Base-by-base conservation (phyloP, 2,797 vertebrate genomes). In the Simalia tracyae region DNA sequence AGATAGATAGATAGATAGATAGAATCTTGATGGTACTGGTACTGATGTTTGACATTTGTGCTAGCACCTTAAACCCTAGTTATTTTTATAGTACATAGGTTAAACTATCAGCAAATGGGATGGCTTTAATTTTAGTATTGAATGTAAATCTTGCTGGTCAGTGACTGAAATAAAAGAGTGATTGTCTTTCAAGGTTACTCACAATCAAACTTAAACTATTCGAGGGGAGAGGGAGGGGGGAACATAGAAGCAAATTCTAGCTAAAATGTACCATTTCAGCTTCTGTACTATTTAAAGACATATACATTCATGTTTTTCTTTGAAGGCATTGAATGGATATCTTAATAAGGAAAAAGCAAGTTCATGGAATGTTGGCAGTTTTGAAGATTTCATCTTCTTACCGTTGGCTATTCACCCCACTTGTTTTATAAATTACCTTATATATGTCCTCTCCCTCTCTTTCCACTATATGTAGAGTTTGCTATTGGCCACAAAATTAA, bases 401-500 rank as follows among this genome's bases (percentile, higher is more conserved):
- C 94, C 92, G 93, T 88, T 95, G 94, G 91, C 95, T 94, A 64
- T 59, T 61, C 31, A 93, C 14, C 86, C 9, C 76, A 60, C n/a
- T 89, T 90, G 50, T 50, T 90, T 96, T 89, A 92, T 93, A 95
- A 95, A 96, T 97, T 95, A 95, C 95, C 93, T 95, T 94, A 93
- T 96, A 96, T 93, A 96, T 90, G 94, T 72, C 84, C 91, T 96
- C 96, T 97, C 97, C 97, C 93, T 94, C 94, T 12, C 76, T 89
- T 72, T 42, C 31, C 22, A 31, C 28, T 26, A 68, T 24, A 46
- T 87, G n/a, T n/a, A 86, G 12, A 57, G 24, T 84, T 95, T 96
- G 96, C 96, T 97, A 93, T 93, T 96, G 95, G 95, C 94, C 94
- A 91, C 91, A 94, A 95, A 91, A 92, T 96, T 96, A 97, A 95